Evolutionary conservation across 2,888 invertebrate genomes (phyloP), one percentile per base, ranked within the genome.

Genomic region (Molorchus minor): DNA sequence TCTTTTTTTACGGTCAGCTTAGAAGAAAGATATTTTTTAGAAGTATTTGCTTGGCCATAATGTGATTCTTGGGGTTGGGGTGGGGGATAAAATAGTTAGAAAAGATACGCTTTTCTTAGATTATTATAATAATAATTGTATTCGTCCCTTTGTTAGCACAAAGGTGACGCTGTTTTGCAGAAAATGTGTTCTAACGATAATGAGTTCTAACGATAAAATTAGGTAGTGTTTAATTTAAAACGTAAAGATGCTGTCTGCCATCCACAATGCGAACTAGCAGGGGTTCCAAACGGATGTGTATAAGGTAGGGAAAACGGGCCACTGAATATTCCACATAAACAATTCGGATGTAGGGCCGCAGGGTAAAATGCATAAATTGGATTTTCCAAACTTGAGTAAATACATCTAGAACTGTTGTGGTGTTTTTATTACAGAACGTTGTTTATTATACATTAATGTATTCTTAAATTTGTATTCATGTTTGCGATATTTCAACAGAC

Each of bases 281-380:
- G 8, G 21, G 38, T 21, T 21, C 25, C 20, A 30, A 51, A 20
- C 16, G 29, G 46, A 17, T 10, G 16, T 17, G 29, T 38, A 40
- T 12, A 40, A 25, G 52, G 41, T 12, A 52, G 41, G 41, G 52
- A 52, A 21, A 51, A 51, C 49, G 52, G 52, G 41, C 52, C 52
- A 52, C 10, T 52, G 52, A 52, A 52, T 52, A 52, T 70, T 71
- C 71, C 72, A 65, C 72, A 70, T 69, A 71, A 73, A 73, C 74
- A 75, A 69, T 71, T 71, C 68, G 67, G 68, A 66, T 73, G 64
- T 70, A 61, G 68, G 64, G 73, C 73, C 70, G 58, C 46, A 55
- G 71, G 75, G 68, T 63, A 65, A 71, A 71, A 73, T 73, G 74
- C 73, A 73, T 75, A 74, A 68, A 68, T 72, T 71, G 70, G 68